phyloP scores from a whole-genome alignment of 2,113 vertebrate genomes.

The Neopipo cinnamomea region DNA sequence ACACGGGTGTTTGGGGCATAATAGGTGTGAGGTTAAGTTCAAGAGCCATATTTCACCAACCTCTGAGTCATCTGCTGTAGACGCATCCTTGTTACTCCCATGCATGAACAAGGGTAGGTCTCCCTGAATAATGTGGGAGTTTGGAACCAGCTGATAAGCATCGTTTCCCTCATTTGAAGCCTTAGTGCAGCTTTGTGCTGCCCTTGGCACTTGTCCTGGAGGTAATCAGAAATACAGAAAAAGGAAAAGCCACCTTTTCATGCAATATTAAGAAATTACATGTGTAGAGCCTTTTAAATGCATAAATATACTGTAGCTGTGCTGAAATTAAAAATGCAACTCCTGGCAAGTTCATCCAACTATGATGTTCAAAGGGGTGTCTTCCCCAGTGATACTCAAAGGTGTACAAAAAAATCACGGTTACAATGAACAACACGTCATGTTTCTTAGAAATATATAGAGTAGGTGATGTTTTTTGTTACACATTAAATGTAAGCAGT shows the following conservation, averaged over 20 bases:
- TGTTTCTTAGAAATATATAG: background rate
- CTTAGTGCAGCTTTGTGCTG: background rate
- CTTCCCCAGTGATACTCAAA: background rate
- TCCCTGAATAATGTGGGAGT: background rate
- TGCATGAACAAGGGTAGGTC: background rate
- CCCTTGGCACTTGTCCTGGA: background rate
- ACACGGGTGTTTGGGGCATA: background rate
- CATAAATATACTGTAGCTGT: background rate
- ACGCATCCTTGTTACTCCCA: background rate
- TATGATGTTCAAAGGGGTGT: background rate
- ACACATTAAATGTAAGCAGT: background rate
- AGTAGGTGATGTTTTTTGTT: background rate
- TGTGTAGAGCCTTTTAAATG: background rate
- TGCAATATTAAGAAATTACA: background rate
- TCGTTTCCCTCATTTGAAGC: background rate
- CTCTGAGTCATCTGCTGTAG: background rate
- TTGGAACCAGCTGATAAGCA: background rate
- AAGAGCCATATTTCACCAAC: background rate
- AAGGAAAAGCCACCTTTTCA: background rate
- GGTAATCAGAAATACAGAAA: background rate
- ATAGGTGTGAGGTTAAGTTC: background rate
- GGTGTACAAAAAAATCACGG: background rate
- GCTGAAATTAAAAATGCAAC: slow-evolving; percentile 21
- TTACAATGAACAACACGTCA: background rate
- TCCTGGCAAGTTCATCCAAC: background rate